Evolutionary conservation across 2,797 vertebrate species (phyloP), one percentile per base, ranked within the genome.

Genomic region (Antennarius maculatus): DNA sequence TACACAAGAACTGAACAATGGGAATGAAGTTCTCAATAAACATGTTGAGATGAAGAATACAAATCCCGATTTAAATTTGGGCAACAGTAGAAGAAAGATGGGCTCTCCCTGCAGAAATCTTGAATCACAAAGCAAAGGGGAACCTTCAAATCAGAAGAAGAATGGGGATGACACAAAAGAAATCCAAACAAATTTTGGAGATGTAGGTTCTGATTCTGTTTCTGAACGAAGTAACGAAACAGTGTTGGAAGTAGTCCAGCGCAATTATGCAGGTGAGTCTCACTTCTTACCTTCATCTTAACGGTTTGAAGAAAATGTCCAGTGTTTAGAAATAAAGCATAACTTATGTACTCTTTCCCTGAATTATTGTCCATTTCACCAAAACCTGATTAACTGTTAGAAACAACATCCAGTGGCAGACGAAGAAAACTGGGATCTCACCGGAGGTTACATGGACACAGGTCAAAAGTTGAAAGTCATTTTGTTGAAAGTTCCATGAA

Each of bases 351-450:
- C 50, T 4, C 27, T 68, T 59, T 49, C 58, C 48, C 28, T 54
- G 52, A 41, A 71, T 41, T 42, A 34, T 47, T 13, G 8, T 62
- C 70, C 16, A 56, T 50, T 14, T 51, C 77, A 29, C 46, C 62
- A 1, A 51, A 69, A 69, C 18, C 54, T 6, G 75, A 79, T 23
- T 23, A 4, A 0, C 29, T 42, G 37, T 64, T 80, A 55, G 77
- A 88, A 73, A 29, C 66, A 15, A 61, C n/a, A 18, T 11, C 63
- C 31, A 62, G 28, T 43, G 67, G 74, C 6, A 88, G 74, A 49
- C 90, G 64, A 69, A 87, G 85, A 71, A 92, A 93, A 71, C 37
- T 92, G 76, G 87, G 89, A 65, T 90, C 89, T 18, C 61, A 74
- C 50, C 60, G 87, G 14, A 89, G 68, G 85, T 67, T 79, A 42